Base-by-base conservation (phyloP, 92 coral and sea anemone species). In the Epizoanthus rinbou region DNA sequence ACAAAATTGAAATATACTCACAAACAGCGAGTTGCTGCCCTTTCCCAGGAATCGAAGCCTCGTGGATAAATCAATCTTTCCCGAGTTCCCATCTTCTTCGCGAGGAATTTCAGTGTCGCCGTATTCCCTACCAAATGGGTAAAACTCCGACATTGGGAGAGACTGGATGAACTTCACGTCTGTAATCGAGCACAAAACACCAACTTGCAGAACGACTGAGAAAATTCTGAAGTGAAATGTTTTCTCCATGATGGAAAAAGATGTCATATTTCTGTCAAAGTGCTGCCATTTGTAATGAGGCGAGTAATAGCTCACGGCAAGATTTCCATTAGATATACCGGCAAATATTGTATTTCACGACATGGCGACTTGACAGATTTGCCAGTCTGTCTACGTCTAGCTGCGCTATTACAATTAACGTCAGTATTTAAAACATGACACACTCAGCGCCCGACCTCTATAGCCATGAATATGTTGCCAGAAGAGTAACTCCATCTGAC, bases 11-110 rank as follows among this genome's bases (percentile, higher is more conserved):
- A 19, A 19, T 37, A 78, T 78, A 78, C 82, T 78, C 24, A 78
- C 82, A 59, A 78, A 78, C 23, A 78, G 23, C 22, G 82, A 78
- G 45, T 39, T 35, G 22, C 82, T 78, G 57, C 14, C 39, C 64
- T 60, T 62, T n/a, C 82, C 71, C 14, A 78, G 82, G 45, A 78
- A 78, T 31, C 64, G 82, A 60, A 78, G 47, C 41, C 37, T 19
- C 16, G 47, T 78, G 21, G 82, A 62, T 39, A 78, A 43, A 10
- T 39, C 25, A 19, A 78, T 22, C 43, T 59, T 41, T 45, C 82
- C 82, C 3, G 82, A 78, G 23, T 78, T 43, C 11, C 82, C 82
- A 63, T 78, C 82, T 24, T 78, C 82, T 13, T 3, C 3, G 24
- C 58, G 72, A 4, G 82, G 71, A 39, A 78, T 37, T 8, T 21